Conservation (phyloP, 2,113 vertebrate genomes). For the Esox niger region DNA sequence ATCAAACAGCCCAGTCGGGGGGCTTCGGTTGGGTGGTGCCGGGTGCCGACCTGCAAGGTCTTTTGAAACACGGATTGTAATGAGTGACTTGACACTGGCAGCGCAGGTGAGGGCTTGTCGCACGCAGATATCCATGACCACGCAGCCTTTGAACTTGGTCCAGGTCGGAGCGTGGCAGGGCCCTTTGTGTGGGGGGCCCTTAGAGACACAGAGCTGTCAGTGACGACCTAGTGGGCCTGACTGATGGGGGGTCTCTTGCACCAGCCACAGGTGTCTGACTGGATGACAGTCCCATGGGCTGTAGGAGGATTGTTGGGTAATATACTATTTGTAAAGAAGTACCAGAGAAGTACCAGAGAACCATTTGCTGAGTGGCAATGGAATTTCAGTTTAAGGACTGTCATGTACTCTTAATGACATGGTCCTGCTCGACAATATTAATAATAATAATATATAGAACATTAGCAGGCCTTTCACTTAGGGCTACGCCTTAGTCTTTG, state of each 20-base stretch:
- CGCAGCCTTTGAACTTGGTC: constrained; percentile 59
- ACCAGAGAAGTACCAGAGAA: neutral
- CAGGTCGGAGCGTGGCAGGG: neutral
- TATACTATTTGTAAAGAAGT: neutral
- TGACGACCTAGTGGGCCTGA: constrained; percentile 9
- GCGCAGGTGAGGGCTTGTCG: constrained; percentile 58
- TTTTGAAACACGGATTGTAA: constrained; percentile 46
- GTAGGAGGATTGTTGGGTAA: neutral
- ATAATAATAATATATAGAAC: too few relatives aligned
- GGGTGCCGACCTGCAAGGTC: constrained; percentile 54
- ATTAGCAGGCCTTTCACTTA: too few relatives aligned
- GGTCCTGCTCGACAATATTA: too few relatives aligned
- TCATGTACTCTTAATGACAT: too few relatives aligned
- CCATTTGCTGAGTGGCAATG: neutral
- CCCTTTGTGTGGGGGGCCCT: constrained; percentile 5
- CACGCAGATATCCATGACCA: constrained; percentile 47
- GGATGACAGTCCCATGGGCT: constrained; percentile 2
- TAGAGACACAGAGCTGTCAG: constrained; percentile 8
- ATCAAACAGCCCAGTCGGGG: constrained; percentile 58
- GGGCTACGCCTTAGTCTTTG: too few relatives aligned
- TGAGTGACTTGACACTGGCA: constrained; percentile 55
- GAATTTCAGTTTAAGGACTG: neutral
- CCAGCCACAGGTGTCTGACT: constrained; percentile 4
- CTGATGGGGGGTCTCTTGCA: constrained; percentile 6
- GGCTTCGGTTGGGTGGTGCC: constrained; percentile 64